Percentiles rank a stretch among this genome's conserved stretches.
These are phyloP conservation scores for Philopedon plagiatum DNA, from an alignment of 2,888 invertebrate species.

Conservation along the genomic window DNA sequence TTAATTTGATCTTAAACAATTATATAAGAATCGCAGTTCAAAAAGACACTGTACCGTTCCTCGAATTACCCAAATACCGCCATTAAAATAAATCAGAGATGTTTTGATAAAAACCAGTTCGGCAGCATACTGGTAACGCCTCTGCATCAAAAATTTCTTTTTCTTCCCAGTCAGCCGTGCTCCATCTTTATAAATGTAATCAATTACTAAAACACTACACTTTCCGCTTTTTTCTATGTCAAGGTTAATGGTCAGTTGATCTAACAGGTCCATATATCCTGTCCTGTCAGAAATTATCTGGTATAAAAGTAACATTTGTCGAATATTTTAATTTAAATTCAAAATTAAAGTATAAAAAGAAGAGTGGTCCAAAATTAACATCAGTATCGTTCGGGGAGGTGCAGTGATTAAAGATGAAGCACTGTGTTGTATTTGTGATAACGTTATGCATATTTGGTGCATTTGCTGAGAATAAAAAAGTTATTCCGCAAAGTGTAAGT, in stretches of 20 bases:
- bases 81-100: neutral
- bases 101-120: conserved; percentile 3
- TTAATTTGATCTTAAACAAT: too few species aligned
- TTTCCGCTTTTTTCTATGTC: conserved; percentile 53
- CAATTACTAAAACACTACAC: conserved; percentile 25
- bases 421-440: conserved; percentile 43
- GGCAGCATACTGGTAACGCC: conserved; percentile 19
- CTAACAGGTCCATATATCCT: conserved; percentile 37
- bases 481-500: conserved; percentile 71
- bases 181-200: conserved; percentile 44
- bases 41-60: neutral
- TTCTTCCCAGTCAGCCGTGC: conserved; percentile 13
- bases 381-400: conserved; percentile 49
- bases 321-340: conserved; percentile 48
- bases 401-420: conserved; percentile 47
- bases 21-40: too few species aligned
- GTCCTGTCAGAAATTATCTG: conserved; percentile 19
- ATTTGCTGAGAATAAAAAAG: conserved; percentile 50
- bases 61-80: neutral
- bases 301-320: conserved; percentile 31
- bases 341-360: conserved; percentile 51
- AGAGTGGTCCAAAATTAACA: conserved; percentile 34
- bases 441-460: conserved; percentile 43
- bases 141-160: conserved; percentile 30
- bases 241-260: conserved; percentile 46